Conservation (phyloP, 2,797 vertebrate species). For the Chaetodon trifasciatus region DNA sequence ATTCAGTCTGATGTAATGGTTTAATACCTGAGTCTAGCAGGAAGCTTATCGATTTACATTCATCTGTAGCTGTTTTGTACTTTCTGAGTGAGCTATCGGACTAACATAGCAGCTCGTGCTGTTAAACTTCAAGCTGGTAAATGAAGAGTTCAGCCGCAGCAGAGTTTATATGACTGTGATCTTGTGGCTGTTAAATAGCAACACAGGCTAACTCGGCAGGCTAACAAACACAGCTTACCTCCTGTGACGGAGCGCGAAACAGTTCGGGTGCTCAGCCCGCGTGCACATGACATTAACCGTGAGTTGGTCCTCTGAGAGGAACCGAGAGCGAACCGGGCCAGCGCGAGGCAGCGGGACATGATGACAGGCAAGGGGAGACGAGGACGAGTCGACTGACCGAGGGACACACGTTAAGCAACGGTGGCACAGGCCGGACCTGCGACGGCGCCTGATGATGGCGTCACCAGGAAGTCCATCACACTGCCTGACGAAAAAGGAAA, state of each 20-base stretch:
- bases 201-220: conserved; percentile 34
- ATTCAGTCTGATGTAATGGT: conserved; percentile 10
- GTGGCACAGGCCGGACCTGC: conserved; percentile 33
- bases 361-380: background rate
- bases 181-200: background rate
- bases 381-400: conserved; percentile 28
- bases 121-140: too few species aligned
- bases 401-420: conserved; percentile 50
- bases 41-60: background rate
- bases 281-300: conserved; percentile 44
- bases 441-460: conserved; percentile 68
- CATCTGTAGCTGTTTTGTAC: background rate
- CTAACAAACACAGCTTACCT: conserved; percentile 64
- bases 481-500: conserved; percentile 63
- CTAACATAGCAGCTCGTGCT: background rate
- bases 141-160: background rate
- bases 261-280: conserved; percentile 49
- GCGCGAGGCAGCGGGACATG: conserved; percentile 82
- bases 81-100: background rate
- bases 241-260: conserved; percentile 36
- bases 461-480: background rate
- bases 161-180: background rate
- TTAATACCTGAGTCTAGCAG: background rate
- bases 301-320: conserved; percentile 43
- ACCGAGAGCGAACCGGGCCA: conserved; percentile 72